Base-by-base conservation (phyloP, 2,797 vertebrate species). In the Hydrophis major region DNA sequence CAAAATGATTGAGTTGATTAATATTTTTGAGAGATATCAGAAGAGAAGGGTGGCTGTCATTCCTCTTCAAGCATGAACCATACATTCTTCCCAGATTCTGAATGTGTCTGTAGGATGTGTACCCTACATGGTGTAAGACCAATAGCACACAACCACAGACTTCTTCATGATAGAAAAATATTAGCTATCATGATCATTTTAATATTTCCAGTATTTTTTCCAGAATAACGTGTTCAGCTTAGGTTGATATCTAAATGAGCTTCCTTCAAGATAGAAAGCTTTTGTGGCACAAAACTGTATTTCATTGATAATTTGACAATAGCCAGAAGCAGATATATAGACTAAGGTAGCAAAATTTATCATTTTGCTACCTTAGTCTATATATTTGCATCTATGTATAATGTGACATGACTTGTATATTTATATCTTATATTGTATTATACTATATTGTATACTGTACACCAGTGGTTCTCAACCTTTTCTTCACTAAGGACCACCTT, bases 1-100 rank as follows among this genome's bases (percentile, higher is more conserved):
- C 89, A 90, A 88, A 74, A 86, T 87, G 86, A 90, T 88, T 94
- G 89, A 83, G 56, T 92, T 86, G 83, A 88, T 27, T 32, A 90
- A 63, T 57, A 16, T 78, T 90, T 90, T 69, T 63, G 47, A 78
- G 20, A 37, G 47, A 53, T 50, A 27, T 12, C 6, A 37, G 28
- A 27, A 69, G 4, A 3, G 32, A 87, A 90, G 53, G 57, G 27
- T 18, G 83, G 32, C 57, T 88, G 88, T 92, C 86, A 63, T 86
- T 61, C 18, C 47, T 90, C 50, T 55, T 32, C 32, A 90, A 61
- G 56, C 86, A 61, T 63, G 25, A 92, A 90, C 42, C 61, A 89
- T 78, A 66, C 78, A 83, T 63, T 74, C 42, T 78, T 3, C 8
- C 8, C 60, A 55, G 47, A 13, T 78, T 87, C 88, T 55, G 78